These are phyloP conservation scores for Turdus rufiventris DNA, from an alignment of 2,113 vertebrate genomes.

Conservation along the genomic window DNA sequence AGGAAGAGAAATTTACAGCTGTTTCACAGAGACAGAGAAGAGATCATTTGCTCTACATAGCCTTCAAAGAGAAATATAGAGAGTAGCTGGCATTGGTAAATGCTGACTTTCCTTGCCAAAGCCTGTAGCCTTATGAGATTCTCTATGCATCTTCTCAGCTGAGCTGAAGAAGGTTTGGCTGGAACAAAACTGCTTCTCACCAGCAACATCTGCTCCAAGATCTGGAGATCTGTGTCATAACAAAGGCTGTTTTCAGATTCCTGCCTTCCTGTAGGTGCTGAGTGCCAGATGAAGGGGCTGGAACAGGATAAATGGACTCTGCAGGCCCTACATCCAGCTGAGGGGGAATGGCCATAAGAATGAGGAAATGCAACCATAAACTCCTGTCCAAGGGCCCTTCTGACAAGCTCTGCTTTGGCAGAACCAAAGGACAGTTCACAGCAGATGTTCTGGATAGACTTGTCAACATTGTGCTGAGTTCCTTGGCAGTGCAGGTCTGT, in stretches of 20 bases:
- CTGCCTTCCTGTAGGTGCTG: constrained; percentile 32
- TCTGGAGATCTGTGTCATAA: constrained; percentile 60
- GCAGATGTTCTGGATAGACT: constrained; percentile 24
- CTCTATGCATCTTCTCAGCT: constrained; percentile 14
- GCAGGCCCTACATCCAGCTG: not conserved
- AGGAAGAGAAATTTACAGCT: constrained; percentile 58
- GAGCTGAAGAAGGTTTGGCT: constrained; percentile 48
- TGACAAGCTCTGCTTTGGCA: not conserved
- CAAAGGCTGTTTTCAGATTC: constrained; percentile 46
- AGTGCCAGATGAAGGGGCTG: constrained; percentile 45
- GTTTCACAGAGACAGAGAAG: constrained; percentile 44
- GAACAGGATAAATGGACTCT: constrained; percentile 39
- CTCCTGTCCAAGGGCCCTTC: not conserved
- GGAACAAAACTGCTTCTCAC: constrained; percentile 47
- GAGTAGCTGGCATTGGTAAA: constrained; percentile 39
- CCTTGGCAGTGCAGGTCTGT: not conserved
- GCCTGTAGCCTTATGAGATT: constrained; percentile 47
- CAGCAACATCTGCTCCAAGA: constrained; percentile 60
- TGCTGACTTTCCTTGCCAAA: constrained; percentile 49
- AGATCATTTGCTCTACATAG: constrained; percentile 43
- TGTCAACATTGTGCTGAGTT: not conserved
- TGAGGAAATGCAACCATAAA: not conserved
- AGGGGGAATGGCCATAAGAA: not conserved
- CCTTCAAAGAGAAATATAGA: constrained; percentile 49
- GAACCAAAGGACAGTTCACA: not conserved